Base-by-base conservation (phyloP, 2,113 vertebrate genomes). In the Bagarius yarrelli region DNA sequence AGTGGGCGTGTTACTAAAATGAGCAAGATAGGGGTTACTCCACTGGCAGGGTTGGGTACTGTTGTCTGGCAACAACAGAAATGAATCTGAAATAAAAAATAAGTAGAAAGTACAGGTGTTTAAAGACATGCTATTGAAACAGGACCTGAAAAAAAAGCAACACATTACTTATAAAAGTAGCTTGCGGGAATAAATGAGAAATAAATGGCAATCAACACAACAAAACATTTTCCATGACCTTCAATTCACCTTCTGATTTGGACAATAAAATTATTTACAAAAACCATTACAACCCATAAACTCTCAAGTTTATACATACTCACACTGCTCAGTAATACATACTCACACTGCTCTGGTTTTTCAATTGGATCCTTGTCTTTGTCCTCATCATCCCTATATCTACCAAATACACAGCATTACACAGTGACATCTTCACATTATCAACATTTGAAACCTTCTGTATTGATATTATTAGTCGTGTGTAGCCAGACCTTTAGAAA, bases 1-100 rank as follows among this genome's bases (percentile, higher is more conserved):
- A 55, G 70, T 34, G 27, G 70, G 16, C 27, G 14, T 27, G 69
- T 71, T 52, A n/a, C 44, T 71, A 52, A 71, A 71, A 52, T 71
- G 69, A 21, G n/a, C 40, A 50, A 25, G n/a, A 19, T 47, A 52
- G 25, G 69, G 25, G 25, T 52, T 52, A 71, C 25, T 71, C 69
- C 69, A 52, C 16, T 27, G 18, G 15, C 69, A 52, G 25, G 8
- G 25, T 23, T 55, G 27, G 25, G 19, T 55, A 73, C 70, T 73
- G 70, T 55, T 55, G 70, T 73, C 70, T 55, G 50, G 27, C 70
- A 72, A 53, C 25, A 32, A 55, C n/a, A 30, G n/a, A 8, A 16
- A 30, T 30, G 18, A 18, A 27, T 52, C 15, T 71, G 44, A 30
- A 55, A 55, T 19, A 71, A 71, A 50, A 30, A 1, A n/a, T 19